phyloP scores from a whole-genome alignment of 2,888 invertebrate species.

The Syrphus vitripennis region DNA sequence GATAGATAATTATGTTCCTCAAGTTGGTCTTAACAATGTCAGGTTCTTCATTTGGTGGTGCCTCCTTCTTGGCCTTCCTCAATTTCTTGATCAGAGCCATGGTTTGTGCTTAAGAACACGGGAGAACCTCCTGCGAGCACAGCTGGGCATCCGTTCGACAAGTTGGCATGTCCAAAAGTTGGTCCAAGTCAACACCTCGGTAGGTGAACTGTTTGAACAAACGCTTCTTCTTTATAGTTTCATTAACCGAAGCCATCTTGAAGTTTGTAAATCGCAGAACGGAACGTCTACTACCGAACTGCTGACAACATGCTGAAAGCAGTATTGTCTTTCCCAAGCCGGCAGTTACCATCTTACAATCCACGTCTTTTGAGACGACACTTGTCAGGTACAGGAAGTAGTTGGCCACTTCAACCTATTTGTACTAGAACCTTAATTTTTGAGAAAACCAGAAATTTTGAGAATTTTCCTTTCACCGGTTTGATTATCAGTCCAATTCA shows the following conservation, averaged over 20 bases:
- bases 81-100: constrained; percentile 98
- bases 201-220: constrained; percentile 99
- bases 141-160: no score
- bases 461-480: no score
- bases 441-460: no score
- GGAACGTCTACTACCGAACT: no score
- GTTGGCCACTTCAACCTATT: no score
- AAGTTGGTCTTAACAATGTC: constrained; percentile 99
- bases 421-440: no score
- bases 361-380: no score
- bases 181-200: constrained; percentile 99
- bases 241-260: constrained; percentile 89
- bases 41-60: constrained; percentile 98
- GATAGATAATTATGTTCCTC: constrained; percentile 99
- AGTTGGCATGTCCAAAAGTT: constrained; percentile 98
- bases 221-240: constrained; percentile 98
- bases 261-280: constrained; percentile 82
- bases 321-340: no score
- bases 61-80: constrained; percentile 96
- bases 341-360: no score
- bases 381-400: no score
- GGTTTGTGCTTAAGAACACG: constrained; percentile 97
- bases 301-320: no score
- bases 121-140: constrained; percentile 94
- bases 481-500: no score